Evolutionary conservation across 2,888 invertebrate species (phyloP), one percentile per base, ranked within the genome.

Genomic region (Octodonta nipae): DNA sequence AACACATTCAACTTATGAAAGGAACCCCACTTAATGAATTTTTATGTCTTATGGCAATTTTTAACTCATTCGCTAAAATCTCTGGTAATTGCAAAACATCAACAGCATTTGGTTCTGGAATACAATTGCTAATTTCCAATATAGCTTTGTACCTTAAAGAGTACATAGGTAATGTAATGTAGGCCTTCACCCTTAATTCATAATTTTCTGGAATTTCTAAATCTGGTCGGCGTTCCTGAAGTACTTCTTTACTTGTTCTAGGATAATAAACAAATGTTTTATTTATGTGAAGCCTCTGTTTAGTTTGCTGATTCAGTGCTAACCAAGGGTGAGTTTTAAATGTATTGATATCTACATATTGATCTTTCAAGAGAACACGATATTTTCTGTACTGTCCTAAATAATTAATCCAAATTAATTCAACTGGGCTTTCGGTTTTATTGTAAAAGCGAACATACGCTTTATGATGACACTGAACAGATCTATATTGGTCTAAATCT

Each of bases 241-340:
- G 10, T 2, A 13, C 10, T 34, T 54, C 49, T 37, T 35, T 35
- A 49, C 51, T 1, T 65, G 68, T 44, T 42, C 47, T 67, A 53
- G 54, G 68, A 69, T 29, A 70, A 55, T 32, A 57, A 42, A 42
- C 64, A 56, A 47, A 55, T 13, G 46, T 37, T 7, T 71, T 62
- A 38, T 68, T 68, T 1, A 78, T 70, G 5, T 70, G 67, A 56
- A 76, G 61, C 22, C 70, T 66, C 47, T 84, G 83, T 29, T 71
- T 71, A 0, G 82, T 81, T 1, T 66, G 58, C 1, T 68, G 60
- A 54, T 86, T 84, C 1, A 75, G 65, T 51, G 85, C 87, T 39
- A 86, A 73, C 87, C 88, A 89, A 0, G 84, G 83, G 61, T 89
- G 88, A 0, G 78, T 76, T 8, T 75, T 72, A 55, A 66, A 89